phyloP scores from a whole-genome alignment of 2,888 invertebrate species.

The Agrotis ipsilon region DNA sequence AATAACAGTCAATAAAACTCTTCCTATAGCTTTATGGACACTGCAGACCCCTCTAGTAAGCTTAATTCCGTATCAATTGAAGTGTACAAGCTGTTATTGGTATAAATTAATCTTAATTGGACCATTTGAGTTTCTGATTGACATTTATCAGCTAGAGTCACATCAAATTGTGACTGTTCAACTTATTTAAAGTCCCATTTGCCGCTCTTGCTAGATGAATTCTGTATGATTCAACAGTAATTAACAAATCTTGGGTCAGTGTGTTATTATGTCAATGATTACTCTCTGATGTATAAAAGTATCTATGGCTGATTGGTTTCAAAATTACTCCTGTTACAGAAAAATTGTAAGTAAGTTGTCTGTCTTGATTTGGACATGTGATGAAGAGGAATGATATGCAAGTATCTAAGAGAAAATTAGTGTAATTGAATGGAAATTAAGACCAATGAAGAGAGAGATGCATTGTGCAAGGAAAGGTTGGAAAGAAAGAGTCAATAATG shows the following conservation, averaged over 20 bases:
- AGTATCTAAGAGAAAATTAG: no score
- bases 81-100: slow-evolving; percentile 68
- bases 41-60: slow-evolving; percentile 42
- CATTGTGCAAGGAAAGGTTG: no score
- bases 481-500: no score
- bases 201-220: slow-evolving; percentile 20
- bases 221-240: not conserved
- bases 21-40: slow-evolving; percentile 19
- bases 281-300: not conserved
- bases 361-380: no score
- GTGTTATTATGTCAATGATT: slow-evolving; percentile 13
- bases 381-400: no score
- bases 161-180: slow-evolving; percentile 30
- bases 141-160: slow-evolving; percentile 51
- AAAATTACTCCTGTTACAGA: no score
- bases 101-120: slow-evolving; percentile 77
- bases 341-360: no score
- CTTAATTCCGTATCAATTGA: slow-evolving; percentile 73
- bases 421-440: no score
- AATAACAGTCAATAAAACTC: slow-evolving; percentile 48
- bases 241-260: slow-evolving; percentile 10
- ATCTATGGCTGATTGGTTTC: no score
- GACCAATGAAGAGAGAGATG: no score
- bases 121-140: slow-evolving; percentile 65
- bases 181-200: slow-evolving; percentile 25